A percentile compares a stretch with the other conserved stretches of the same genome.
These are phyloP conservation scores for Acropternis orthonyx DNA, from an alignment of 2,797 vertebrate genomes.

Conservation along the genomic window DNA sequence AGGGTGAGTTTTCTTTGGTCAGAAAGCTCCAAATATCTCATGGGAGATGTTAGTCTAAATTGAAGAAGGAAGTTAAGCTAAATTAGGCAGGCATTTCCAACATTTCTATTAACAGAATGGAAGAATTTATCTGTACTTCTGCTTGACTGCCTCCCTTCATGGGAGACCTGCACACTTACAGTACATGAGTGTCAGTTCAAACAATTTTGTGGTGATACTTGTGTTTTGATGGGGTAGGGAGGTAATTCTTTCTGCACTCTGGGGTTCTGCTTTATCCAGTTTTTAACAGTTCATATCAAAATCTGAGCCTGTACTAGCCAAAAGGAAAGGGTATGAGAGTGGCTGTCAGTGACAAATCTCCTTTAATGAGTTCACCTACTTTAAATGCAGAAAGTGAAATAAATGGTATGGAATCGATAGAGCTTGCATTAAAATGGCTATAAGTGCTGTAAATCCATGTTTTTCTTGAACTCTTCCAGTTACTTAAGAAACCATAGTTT, in stretches of 20 bases:
- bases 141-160: neutral
- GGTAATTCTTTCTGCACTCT: neutral
- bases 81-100: slow-evolving; percentile 46
- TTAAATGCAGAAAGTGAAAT: neutral
- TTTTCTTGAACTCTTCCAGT: neutral
- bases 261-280: neutral
- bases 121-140: slow-evolving; percentile 29
- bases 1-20: neutral
- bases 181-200: neutral
- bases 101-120: slow-evolving; percentile 35
- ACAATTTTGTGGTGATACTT: neutral
- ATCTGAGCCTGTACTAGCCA: neutral
- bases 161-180: neutral
- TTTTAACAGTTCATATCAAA: neutral
- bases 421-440: neutral
- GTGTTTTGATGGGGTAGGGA: neutral
- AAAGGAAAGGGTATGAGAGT: neutral
- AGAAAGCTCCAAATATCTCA: neutral
- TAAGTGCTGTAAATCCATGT: neutral
- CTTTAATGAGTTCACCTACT: neutral
- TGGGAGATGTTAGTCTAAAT: slow-evolving; percentile 23
- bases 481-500: neutral
- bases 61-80: slow-evolving; percentile 57
- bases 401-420: neutral
- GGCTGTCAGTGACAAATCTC: neutral